These are phyloP conservation scores for Sebastolobus alascanus DNA, from an alignment of 2,797 vertebrate genomes.

Conservation along the genomic window DNA sequence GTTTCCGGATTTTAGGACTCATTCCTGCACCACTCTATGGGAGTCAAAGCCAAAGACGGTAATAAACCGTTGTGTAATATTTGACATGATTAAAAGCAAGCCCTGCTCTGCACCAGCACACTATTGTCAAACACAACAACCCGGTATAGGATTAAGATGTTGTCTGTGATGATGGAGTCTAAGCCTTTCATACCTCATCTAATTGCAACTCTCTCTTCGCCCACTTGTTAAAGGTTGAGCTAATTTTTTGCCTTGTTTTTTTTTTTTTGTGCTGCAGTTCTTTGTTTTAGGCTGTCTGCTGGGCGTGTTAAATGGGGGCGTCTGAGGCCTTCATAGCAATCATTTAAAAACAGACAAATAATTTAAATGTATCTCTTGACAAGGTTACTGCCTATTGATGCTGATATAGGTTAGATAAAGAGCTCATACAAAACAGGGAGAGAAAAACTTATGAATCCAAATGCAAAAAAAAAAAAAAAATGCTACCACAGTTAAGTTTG, in stretches of 20 bases:
- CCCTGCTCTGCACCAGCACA: constrained; percentile 41
- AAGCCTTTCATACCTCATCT: constrained; percentile 72
- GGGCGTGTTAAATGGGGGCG: constrained; percentile 8
- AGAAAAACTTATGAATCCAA: constrained; percentile 3
- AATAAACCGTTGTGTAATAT: constrained; percentile 68
- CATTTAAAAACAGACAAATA: constrained; percentile 31
- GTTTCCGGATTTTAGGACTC: background rate
- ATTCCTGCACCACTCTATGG: constrained; percentile 3
- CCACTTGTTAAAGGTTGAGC: constrained; percentile 51
- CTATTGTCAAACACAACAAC: constrained; percentile 71
- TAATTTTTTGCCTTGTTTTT: background rate
- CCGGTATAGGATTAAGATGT: constrained; percentile 69
- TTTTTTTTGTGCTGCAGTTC: background rate
- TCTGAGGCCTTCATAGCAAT: constrained; percentile 26
- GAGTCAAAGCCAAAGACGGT: constrained; percentile 50
- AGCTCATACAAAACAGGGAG: constrained; percentile 11
- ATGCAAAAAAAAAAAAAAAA: constrained; percentile 10
- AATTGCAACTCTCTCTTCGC: constrained; percentile 60
- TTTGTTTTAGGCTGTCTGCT: constrained; percentile 20
- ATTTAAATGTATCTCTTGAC: constrained; percentile 23
- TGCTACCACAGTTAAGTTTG: constrained; percentile 20
- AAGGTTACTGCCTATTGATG: constrained; percentile 35
- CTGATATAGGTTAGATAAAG: background rate
- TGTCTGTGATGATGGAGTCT: constrained; percentile 62
- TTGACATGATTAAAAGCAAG: constrained; percentile 71